Evolutionary conservation across 1,140 invertebrate species (phyloP), one percentile per base, ranked within the genome.

Genomic region (Papilio machaon): DNA sequence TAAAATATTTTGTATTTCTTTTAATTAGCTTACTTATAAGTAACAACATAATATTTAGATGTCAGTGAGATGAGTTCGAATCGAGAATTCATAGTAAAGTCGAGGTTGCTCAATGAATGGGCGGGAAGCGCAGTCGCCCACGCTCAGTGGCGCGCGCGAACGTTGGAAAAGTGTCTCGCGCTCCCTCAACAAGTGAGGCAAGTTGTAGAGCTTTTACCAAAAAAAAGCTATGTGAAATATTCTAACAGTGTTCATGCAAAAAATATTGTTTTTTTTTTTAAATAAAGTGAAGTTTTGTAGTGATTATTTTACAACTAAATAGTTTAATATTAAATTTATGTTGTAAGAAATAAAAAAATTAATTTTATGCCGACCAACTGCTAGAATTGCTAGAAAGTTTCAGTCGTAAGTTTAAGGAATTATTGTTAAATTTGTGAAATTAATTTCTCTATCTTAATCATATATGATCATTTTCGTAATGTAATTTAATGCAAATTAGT

Each of bases 121-220:
- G 87, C 84, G 88, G 86, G 84, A 87, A 90, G 90, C 92, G 91
- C 92, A 94, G 92, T 94, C 89, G 90, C 83, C 86, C 84, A 89
- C 89, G 91, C 89, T 91, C 88, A 87, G 91, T 70, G 89, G 88
- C 86, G 91, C 88, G 91, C 91, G 92, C 91, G 92, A 92, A 92
- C 92, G 92, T 90, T 87, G 80, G 58, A 76, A 79, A 49, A 80
- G 77, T 83, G 81, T 79, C 82, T 58, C 83, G 85, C 54, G 74
- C 80, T 82, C 81, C 85, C 85, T 91, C 90, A 91, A 92, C 90
- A 92, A 92, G 88, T 93, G 86, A 85, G 85, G 74, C 78, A 80
- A 75, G 17, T 75, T 75, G 52, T 75, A 75, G 4, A 75, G 46
- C 11, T 47, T 75, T 52, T 46, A 10, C 9, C 0, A 13, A 46